These are phyloP conservation scores for Tanypteryx hageni DNA, from an alignment of 2,888 invertebrate species.

Conservation along the genomic window DNA sequence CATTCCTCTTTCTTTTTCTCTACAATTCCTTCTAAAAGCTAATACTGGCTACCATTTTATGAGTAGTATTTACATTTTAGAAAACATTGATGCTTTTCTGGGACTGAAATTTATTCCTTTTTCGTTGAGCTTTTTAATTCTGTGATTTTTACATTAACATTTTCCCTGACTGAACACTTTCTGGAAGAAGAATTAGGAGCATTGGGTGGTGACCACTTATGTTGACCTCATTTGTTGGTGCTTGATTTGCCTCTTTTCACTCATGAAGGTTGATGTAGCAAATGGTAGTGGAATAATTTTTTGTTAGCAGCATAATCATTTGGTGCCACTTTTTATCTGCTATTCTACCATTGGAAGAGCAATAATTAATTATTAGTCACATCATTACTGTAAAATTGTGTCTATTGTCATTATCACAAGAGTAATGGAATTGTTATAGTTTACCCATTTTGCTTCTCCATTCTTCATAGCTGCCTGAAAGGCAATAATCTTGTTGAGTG, in stretches of 20 bases:
- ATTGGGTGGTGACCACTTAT: neutral
- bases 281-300: neutral
- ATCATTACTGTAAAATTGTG: constrained; percentile 7
- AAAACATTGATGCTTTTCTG: neutral
- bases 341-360: constrained; percentile 49
- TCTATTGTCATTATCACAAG: neutral
- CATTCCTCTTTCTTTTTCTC: constrained; percentile 31
- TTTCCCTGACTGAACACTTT: neutral
- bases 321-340: constrained; percentile 39
- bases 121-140: neutral
- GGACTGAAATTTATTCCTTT: constrained; percentile 5
- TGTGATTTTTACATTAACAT: neutral
- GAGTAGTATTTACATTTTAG: neutral
- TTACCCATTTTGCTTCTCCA: neutral
- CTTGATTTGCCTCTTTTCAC: constrained; percentile 38
- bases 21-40: neutral
- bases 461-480: neutral
- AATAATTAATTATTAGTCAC: constrained; percentile 51
- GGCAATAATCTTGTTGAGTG: neutral
- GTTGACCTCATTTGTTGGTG: constrained; percentile 45
- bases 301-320: neutral
- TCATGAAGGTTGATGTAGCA: neutral
- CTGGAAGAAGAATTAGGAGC: neutral
- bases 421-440: neutral
- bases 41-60: neutral